Evolutionary conservation across 2,113 vertebrate genomes (phyloP).

Genomic region (Coracopsis vasa): DNA sequence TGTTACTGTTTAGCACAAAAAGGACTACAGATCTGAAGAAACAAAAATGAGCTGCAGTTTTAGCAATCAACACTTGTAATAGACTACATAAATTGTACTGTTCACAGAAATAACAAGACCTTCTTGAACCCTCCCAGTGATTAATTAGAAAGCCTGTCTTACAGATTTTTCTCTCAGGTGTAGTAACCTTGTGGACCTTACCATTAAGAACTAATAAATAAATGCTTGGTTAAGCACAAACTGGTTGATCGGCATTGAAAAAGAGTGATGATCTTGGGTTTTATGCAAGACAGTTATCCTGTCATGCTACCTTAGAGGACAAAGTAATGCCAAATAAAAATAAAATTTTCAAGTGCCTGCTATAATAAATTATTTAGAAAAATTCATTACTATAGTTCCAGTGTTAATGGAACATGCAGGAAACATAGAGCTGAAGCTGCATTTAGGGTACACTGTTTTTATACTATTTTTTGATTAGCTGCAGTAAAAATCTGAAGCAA

Average conservation of each 20-base stretch:
- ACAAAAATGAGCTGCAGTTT: slow-evolving; percentile 28
- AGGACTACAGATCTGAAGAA: slow-evolving; percentile 4
- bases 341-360: slow-evolving; percentile 37
- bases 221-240: slow-evolving; percentile 77
- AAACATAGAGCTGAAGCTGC: background rate
- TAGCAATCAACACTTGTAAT: slow-evolving; percentile 40
- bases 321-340: slow-evolving; percentile 67
- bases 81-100: slow-evolving; percentile 59
- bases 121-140: slow-evolving; percentile 71
- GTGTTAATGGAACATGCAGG: background rate
- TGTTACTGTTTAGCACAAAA: background rate
- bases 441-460: background rate
- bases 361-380: slow-evolving; percentile 38
- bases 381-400: background rate
- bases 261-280: slow-evolving; percentile 68
- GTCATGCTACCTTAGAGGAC: slow-evolving; percentile 64
- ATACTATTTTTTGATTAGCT: background rate
- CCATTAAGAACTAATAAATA: slow-evolving; percentile 78
- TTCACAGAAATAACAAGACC: slow-evolving; percentile 66
- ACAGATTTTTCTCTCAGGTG: slow-evolving; percentile 76
- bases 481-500: background rate
- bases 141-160: slow-evolving; percentile 74
- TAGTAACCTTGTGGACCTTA: slow-evolving; percentile 70
- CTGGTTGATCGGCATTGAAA: slow-evolving; percentile 67
- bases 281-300: slow-evolving; percentile 59